Base-by-base conservation (phyloP, 1,140 invertebrate species). In the Asobara japonica region DNA sequence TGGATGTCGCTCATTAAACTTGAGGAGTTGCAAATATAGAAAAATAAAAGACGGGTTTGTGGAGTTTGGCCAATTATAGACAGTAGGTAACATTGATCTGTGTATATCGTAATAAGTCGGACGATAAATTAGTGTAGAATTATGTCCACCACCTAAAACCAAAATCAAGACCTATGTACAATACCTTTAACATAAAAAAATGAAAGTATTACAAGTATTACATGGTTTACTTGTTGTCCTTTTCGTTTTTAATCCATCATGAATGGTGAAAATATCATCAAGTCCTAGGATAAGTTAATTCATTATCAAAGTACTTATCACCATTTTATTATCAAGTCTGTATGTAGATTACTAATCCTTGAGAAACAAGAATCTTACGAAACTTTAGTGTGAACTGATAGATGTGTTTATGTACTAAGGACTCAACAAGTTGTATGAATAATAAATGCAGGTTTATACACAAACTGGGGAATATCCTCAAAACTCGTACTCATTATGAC, bases 361-460 rank as follows among this genome's bases (percentile, higher is more conserved):
- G 3, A 13, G 45, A 77, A 60, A 75, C 77, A 69, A 71, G 65
- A 72, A 74, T 79, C 76, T 74, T 33, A 41, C 70, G 77, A 75
- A 73, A 73, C 73, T 72, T 78, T 68, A 65, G 64, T 76, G 75
- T 79, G 74, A 72, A 74, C 77, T 79, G 75, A 76, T 82, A 79
- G 83, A 80, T 78, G 69, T 85, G 80, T 84, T 80, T 79, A 81
- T 83, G 83, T 85, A 86, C 79, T 75, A 83, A 85, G 83, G 78
- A 81, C 78, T 83, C 79, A 83, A 84, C 80, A 82, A 83, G 83
- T 83, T 85, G 78, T 84, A 85, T 83, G 22, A 56, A 25, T 56
- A 82, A 84, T 80, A 83, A 79, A 84, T 84, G 78, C 82, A 84
- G 78, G 78, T 86, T 86, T 86, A 82, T 86, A 86, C 80, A 76